phyloP scores from a whole-genome alignment of 1,140 invertebrate genomes.

The Drosophila ananassae region DNA sequence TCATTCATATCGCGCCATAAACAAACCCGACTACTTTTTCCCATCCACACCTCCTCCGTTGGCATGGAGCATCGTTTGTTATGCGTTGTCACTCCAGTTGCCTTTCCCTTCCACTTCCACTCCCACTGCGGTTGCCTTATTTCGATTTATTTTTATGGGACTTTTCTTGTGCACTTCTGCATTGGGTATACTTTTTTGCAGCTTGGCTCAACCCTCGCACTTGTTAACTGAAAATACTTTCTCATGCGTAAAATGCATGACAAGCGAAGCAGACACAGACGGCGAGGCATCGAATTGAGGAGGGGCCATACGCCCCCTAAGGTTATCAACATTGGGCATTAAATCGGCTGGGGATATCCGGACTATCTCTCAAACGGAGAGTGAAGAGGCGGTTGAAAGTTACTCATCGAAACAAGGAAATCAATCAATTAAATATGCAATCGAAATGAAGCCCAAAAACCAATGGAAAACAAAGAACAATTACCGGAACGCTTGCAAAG shows the following conservation, averaged over 20 bases:
- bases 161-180: slow-evolving; percentile 59
- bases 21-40: slow-evolving; percentile 50
- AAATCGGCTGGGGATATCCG: neutral
- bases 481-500: slow-evolving; percentile 61
- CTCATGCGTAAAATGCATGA: slow-evolving; percentile 80
- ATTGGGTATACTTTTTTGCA: slow-evolving; percentile 35
- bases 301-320: slow-evolving; percentile 3
- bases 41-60: slow-evolving; percentile 26
- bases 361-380: neutral
- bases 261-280: slow-evolving; percentile 58
- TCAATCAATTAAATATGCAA: slow-evolving; percentile 72
- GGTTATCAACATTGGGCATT: slow-evolving; percentile 38
- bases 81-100: slow-evolving; percentile 16
- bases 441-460: slow-evolving; percentile 50
- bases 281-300: slow-evolving; percentile 51
- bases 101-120: neutral
- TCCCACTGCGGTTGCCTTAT: slow-evolving; percentile 43
- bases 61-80: slow-evolving; percentile 73
- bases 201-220: slow-evolving; percentile 31
- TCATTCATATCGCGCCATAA: slow-evolving; percentile 78
- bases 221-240: slow-evolving; percentile 81
- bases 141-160: slow-evolving; percentile 80
- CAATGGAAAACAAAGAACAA: slow-evolving; percentile 60
- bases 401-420: slow-evolving; percentile 15
- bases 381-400: neutral